These are phyloP conservation scores for Phallusia fumigata DNA, from an alignment of 23 tunicate genomes.

Conservation along the genomic window DNA sequence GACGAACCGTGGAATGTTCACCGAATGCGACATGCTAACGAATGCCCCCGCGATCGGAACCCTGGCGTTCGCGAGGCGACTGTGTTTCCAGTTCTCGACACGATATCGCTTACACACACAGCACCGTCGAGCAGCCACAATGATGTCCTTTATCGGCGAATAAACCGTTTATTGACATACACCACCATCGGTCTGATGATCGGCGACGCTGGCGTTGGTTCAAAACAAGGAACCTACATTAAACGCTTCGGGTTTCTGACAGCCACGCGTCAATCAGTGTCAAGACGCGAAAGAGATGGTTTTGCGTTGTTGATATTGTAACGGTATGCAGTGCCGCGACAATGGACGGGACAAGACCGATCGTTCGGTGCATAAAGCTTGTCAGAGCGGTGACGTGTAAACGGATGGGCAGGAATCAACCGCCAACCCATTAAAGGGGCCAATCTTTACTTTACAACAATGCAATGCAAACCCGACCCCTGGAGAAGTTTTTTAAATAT, in stretches of 20 bases:
- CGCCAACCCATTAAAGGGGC: no score
- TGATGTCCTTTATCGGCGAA: not conserved
- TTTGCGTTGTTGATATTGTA: not conserved
- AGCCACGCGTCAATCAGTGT: constrained; percentile 15
- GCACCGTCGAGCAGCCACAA: not conserved
- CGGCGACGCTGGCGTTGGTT: not conserved
- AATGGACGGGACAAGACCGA: not conserved
- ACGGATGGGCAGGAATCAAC: no score
- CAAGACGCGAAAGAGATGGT: not conserved
- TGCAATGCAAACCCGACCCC: no score
- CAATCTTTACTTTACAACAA: no score
- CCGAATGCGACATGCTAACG: not conserved
- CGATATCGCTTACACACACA: not conserved
- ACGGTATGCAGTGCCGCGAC: not conserved
- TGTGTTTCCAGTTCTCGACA: not conserved
- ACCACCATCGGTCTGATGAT: not conserved
- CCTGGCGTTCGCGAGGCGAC: not conserved
- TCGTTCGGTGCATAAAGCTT: not conserved
- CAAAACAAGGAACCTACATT: constrained; percentile 6
- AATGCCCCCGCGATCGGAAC: not conserved
- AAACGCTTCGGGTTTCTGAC: not conserved
- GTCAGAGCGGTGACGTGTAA: no score
- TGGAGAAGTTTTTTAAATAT: no score
- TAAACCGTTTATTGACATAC: constrained; percentile 7
- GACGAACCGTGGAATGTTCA: not conserved